Base-by-base conservation (phyloP, 2,888 invertebrate genomes). In the Cyclophora punctaria region DNA sequence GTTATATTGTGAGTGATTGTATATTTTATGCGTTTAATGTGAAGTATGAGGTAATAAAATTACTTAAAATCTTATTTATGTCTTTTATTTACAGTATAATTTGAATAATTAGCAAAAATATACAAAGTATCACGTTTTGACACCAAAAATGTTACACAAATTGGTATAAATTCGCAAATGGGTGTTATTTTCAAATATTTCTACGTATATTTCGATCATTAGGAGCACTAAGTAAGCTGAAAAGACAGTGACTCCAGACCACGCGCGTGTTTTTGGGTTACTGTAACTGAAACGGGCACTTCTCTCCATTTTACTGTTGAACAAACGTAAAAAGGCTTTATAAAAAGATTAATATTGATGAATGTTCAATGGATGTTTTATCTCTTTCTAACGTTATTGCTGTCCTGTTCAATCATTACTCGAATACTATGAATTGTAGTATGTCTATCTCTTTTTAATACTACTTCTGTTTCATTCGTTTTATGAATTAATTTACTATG, bases 201-300 rank as follows among this genome's bases (percentile, higher is more conserved):
- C 78, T 0, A 84, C 78, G 58, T 83, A 83, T 5, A 79, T 74
- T 55, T 84, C 84, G 48, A 81, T 53, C 78, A 84, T 79, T 0
- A 84, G 69, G 2, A 84, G 64, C 56, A 82, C 70, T 34, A 84
- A 53, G 42, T 85, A 85, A 0, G 75, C 79, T 0, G 77, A 79
- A 60, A 85, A 84, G 43, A 85, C 83, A 0, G 83, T 83, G 3
- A 84, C 80, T n/a, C 84, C 84, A 0, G 72, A 78, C 84, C 85
- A 83, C 0, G 77, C 60, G 0, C 78, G 72, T 2, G 62, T 53
- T 51, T 76, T 78, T 0, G 80, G 78, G 47, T 78, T 78, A 37
- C 72, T 67, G 60, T 75, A 80, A 47, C 67, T 71, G 42, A 73
- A 65, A n/a, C 82, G 60, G 0, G 75, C 56, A 57, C 76, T 80